Evolutionary conservation across 2,113 vertebrate species (phyloP).

Genomic region (Oxyruncus cristatus): DNA sequence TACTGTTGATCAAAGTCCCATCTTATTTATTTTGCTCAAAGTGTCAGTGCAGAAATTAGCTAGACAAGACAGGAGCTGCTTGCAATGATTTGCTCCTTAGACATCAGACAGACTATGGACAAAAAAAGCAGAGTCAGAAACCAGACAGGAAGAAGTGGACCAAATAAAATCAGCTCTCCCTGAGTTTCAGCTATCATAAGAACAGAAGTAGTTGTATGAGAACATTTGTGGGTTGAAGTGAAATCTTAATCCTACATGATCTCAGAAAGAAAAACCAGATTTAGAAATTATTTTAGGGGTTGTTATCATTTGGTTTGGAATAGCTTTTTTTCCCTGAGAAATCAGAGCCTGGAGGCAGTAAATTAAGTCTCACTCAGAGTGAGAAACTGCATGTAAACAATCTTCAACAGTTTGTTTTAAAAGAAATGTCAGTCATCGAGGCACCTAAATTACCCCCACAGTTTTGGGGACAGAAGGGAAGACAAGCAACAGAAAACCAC

Average conservation of each 20-base stretch:
- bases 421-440: neutral
- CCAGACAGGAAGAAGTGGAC: neutral
- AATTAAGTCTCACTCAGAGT: neutral
- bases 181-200: neutral
- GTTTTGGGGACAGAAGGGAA: neutral
- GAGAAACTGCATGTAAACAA: neutral
- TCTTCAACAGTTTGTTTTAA: neutral
- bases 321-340: neutral
- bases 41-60: neutral
- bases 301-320: neutral
- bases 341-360: neutral
- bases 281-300: neutral
- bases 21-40: neutral
- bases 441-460: neutral
- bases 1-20: neutral
- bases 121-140: neutral
- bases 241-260: neutral
- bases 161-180: neutral
- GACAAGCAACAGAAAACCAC: neutral
- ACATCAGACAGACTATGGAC: neutral
- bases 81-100: neutral
- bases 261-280: neutral
- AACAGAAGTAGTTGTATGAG: neutral
- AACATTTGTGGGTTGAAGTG: neutral
- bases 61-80: neutral